Evolutionary conservation across 2,888 invertebrate genomes (phyloP).

Genomic region (Drosophila anomalata): DNA sequence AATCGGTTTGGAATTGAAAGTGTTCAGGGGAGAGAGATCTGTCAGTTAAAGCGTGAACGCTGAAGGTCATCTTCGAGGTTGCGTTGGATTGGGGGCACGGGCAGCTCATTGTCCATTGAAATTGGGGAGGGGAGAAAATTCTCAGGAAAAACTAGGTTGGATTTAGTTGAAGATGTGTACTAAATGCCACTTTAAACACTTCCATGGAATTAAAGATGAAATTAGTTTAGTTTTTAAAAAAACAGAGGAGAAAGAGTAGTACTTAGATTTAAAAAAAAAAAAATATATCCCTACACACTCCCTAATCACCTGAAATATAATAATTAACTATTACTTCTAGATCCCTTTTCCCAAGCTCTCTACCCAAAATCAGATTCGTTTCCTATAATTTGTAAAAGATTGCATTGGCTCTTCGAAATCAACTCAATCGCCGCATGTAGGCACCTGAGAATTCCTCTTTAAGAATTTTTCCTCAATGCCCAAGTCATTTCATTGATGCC

Average conservation of each 20-base stretch:
- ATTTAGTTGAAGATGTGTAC: not conserved
- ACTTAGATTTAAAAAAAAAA: no score
- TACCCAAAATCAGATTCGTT: not conserved
- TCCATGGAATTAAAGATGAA: no score
- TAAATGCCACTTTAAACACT: no score
- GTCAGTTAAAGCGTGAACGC: conserved; percentile 2
- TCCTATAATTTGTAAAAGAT: conserved; percentile 23
- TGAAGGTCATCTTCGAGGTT: conserved; percentile 23
- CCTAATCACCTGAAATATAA: no score
- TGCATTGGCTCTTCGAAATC: conserved; percentile 14
- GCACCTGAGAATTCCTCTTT: conserved; percentile 3
- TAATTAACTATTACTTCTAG: no score
- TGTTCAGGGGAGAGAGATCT: conserved; percentile 26
- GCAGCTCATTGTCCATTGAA: conserved; percentile 16
- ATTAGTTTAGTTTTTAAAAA: no score
- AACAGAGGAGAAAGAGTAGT: no score
- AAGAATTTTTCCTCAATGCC: conserved; percentile 15
- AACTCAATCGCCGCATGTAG: not conserved
- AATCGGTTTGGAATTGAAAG: conserved; percentile 44
- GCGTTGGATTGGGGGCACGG: conserved; percentile 19
- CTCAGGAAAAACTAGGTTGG: not conserved
- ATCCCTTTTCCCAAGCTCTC: no score
- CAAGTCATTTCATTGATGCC: conserved; percentile 26
- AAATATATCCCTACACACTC: no score
- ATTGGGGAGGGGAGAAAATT: not conserved